Conservation (phyloP, 2,888 invertebrate genomes). For the Protonemura montana region DNA sequence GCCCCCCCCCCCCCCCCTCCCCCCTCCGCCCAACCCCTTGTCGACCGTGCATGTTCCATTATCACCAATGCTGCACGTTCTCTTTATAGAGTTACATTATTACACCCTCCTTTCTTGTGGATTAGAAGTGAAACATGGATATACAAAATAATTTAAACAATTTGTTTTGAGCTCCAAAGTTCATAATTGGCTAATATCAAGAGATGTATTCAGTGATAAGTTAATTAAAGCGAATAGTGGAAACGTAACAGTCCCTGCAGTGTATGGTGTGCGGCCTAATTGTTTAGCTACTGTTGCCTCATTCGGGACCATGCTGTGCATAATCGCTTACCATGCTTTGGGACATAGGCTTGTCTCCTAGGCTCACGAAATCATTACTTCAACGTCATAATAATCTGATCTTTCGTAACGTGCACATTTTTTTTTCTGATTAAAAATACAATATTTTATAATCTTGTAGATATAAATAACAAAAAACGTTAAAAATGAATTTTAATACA, state of each 20-base stretch:
- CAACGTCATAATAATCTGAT: background rate
- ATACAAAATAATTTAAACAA: constrained; percentile 19
- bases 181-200: constrained; percentile 17
- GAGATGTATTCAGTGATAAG: constrained; percentile 25
- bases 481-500: background rate
- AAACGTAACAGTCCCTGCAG: background rate
- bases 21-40: too few relatives aligned
- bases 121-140: background rate
- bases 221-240: constrained; percentile 24
- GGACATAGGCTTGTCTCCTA: background rate
- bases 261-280: background rate
- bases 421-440: background rate
- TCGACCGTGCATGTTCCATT: background rate
- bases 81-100: background rate
- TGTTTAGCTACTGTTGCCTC: background rate
- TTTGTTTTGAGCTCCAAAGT: constrained; percentile 20
- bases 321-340: background rate
- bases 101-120: background rate
- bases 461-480: background rate
- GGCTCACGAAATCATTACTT: background rate
- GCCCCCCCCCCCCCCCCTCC: background rate
- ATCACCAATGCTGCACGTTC: background rate
- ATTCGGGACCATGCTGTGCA: background rate
- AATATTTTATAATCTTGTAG: background rate
- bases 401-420: background rate